Evolutionary conservation across 1,140 invertebrate species (phyloP).

Genomic region (Drosophila pruinosa): DNA sequence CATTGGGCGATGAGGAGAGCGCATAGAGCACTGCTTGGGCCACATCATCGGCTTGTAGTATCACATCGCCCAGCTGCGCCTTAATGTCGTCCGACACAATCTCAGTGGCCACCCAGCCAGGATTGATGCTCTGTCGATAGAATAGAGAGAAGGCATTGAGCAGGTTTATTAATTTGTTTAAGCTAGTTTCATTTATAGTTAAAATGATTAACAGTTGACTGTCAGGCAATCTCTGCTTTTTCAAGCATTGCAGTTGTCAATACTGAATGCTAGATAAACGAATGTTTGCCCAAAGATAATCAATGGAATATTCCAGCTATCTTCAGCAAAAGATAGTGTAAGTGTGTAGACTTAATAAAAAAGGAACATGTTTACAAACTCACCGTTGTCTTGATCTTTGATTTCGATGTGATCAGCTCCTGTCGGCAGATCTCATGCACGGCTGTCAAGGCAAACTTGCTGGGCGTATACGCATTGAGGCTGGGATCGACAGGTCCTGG

Average conservation of each 20-base stretch:
- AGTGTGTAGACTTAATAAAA: no score
- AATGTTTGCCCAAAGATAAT: no score
- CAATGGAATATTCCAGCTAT: no score
- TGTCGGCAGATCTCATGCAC: conserved; percentile 86
- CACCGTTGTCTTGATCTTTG: conserved; percentile 88
- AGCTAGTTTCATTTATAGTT: no score
- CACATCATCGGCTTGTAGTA: conserved; percentile 83
- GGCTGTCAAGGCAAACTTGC: conserved; percentile 88
- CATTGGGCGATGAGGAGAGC: conserved; percentile 84
- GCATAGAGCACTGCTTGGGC: conserved; percentile 85
- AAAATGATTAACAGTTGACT: no score
- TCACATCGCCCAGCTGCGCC: conserved; percentile 56
- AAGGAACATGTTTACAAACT: no score
- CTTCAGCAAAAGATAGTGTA: no score
- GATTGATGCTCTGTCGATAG: conserved; percentile 84
- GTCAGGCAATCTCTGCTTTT: no score
- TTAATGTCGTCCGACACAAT: conserved; percentile 82
- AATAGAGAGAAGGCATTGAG: not conserved
- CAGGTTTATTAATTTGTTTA: no score
- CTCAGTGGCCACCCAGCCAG: conserved; percentile 85
- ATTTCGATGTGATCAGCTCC: conserved; percentile 85
- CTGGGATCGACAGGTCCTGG: conserved; percentile 78
- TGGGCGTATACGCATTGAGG: conserved; percentile 85
- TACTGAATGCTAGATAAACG: no score
- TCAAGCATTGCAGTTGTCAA: no score